phyloP scores from a whole-genome alignment of 2,888 invertebrate species.

The Gasteruption jaculator region DNA sequence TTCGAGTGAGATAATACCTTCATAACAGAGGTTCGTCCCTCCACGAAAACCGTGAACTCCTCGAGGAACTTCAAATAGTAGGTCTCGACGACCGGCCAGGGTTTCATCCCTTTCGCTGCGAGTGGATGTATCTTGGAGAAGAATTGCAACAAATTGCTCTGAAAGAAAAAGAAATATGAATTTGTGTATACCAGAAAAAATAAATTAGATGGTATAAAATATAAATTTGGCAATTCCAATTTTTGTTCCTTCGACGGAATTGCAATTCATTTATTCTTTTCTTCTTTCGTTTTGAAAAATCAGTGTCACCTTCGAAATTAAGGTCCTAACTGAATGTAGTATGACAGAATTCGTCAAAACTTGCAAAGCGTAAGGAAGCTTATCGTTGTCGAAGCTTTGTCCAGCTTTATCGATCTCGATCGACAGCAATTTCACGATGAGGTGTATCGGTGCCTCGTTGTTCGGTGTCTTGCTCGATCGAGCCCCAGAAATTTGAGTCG shows the following conservation, averaged over 20 bases:
- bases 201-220: too few species aligned
- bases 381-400: conserved; percentile 49
- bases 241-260: too few species aligned
- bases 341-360: conserved; percentile 55
- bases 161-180: conserved; percentile 19
- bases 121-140: conserved; percentile 54
- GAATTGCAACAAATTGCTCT: conserved; percentile 54
- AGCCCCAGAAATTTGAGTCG: conserved; percentile 54
- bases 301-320: conserved; percentile 58
- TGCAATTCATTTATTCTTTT: conserved; percentile 3
- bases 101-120: conserved; percentile 54
- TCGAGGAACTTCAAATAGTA: conserved; percentile 56
- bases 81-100: conserved; percentile 55
- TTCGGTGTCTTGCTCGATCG: conserved; percentile 55
- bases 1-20: conserved; percentile 43
- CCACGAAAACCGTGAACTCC: conserved; percentile 54
- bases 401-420: conserved; percentile 56
- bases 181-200: too few species aligned
- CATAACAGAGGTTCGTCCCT: conserved; percentile 55
- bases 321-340: conserved; percentile 60
- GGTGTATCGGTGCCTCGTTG: conserved; percentile 55
- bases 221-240: too few species aligned
- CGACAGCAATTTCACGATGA: conserved; percentile 51
- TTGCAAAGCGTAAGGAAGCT: conserved; percentile 53
- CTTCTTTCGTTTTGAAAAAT: conserved; percentile 4